Conservation (phyloP, 2,113 vertebrate species). For the Eurystomus gularis region DNA sequence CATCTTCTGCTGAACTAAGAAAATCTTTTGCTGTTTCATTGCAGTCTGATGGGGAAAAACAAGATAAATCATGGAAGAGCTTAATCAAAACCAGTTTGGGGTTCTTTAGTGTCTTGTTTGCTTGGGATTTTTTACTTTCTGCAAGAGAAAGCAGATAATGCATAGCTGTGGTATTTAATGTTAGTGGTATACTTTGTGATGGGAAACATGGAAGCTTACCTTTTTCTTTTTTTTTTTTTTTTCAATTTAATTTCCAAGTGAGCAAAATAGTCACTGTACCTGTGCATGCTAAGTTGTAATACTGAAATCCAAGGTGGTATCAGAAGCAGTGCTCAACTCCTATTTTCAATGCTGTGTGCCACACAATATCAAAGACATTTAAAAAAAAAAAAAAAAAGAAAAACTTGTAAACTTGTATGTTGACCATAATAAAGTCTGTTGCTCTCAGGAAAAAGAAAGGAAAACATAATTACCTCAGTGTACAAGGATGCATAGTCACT, state of each 20-base stretch:
- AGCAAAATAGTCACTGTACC: not conserved
- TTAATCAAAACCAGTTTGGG: slow-evolving; percentile 36
- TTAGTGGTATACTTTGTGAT: not conserved
- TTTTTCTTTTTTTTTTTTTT: not conserved
- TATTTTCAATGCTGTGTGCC: not conserved
- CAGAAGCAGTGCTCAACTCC: not conserved
- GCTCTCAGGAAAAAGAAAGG: not conserved
- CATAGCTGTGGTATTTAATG: not conserved
- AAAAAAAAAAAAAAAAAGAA: too few species aligned
- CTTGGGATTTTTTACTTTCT: not conserved
- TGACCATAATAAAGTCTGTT: not conserved
- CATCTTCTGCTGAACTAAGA: slow-evolving; percentile 7
- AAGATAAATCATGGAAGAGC: slow-evolving; percentile 47
- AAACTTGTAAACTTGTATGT: not conserved
- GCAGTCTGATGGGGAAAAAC: slow-evolving; percentile 1
- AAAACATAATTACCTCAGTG: not conserved
- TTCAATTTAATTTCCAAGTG: not conserved
- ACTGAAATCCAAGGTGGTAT: not conserved
- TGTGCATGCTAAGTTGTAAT: not conserved
- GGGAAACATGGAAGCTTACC: not conserved
- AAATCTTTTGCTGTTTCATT: slow-evolving; percentile 8
- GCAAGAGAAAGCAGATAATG: not conserved
- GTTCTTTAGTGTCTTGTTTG: not conserved
- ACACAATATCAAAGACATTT: not conserved
- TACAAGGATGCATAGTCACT: not conserved